Conservation (phyloP, 2,797 vertebrate species). For the Gymnothorax javanicus region DNA sequence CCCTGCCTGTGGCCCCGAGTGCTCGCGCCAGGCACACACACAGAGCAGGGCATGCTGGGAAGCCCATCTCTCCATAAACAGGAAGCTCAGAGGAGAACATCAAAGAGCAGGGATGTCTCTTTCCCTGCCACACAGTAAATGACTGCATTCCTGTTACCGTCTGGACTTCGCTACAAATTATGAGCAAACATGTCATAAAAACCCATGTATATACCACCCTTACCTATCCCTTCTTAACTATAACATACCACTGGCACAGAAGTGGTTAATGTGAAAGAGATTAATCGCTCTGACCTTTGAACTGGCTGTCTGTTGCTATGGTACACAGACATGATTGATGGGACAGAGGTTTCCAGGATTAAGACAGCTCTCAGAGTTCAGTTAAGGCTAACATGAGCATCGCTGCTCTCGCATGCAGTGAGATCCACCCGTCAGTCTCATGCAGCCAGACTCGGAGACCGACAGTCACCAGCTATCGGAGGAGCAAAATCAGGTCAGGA, state of each 20-base stretch:
- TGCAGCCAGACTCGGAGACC: neutral
- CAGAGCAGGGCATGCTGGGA: slow-evolving; percentile 5
- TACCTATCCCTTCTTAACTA: neutral
- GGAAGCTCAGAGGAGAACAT: slow-evolving; percentile 12
- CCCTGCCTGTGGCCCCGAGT: neutral
- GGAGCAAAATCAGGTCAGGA: neutral
- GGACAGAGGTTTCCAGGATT: slow-evolving; percentile 14
- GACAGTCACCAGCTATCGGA: neutral
- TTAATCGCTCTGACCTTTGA: neutral
- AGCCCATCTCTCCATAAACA: neutral
- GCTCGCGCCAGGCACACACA: neutral
- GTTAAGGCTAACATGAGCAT: slow-evolving; percentile 19
- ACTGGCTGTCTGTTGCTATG: neutral
- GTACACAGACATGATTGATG: neutral
- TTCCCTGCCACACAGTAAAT: neutral
- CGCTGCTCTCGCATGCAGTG: neutral
- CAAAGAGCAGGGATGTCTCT: neutral
- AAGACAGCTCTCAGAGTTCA: slow-evolving; percentile 2
- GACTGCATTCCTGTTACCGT: neutral
- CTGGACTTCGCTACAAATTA: neutral
- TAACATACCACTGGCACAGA: neutral
- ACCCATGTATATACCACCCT: neutral
- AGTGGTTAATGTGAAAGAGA: neutral
- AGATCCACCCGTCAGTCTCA: neutral
- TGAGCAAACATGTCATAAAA: neutral